Base-by-base conservation (phyloP, 2,888 invertebrate genomes). In the Habrosyne pyritoides region DNA sequence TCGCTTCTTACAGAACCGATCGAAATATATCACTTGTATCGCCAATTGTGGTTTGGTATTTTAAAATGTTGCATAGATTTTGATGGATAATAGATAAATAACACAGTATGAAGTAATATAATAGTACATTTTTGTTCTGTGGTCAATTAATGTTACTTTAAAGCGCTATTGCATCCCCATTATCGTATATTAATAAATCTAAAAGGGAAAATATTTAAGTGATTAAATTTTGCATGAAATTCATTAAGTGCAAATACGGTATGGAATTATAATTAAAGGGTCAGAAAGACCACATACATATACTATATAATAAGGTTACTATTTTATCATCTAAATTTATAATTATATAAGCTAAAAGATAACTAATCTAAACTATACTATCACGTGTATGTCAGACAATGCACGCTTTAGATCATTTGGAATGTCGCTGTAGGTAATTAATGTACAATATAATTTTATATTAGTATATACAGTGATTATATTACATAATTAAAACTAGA, bases 351-450 rank as follows among this genome's bases (percentile, higher is more conserved):
- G n/a, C 2, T 8, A 42, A 42, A 42, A 36, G 14, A 36, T 14
- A 36, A 14, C 36, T 36, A 14, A 36, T 36, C 42, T 42, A 42
- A 42, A 18, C 14, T 28, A 50, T 10, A 4, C 12, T 21, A 21
- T 28, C 28, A 49, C 75, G 68, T 58, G 56, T 80, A 81, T 83
- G 88, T 88, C 77, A 76, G 1, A 88, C 87, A 87, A 75, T 28
- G 21, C 18, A 28, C 50, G 28, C 50, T 1, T 18, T 22, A 50
- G 18, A 24, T 50, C 50, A 50, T 91, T 91, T 91, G 91, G 91
- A 91, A 91, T 91, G 91, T 77, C 78, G 91, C 91, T 89, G 87
- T 71, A 87, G 85, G 84, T 85, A 80, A 83, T 82, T 77, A 65
- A 85, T 84, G 63, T 84, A 83, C 80, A 78, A 52, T 42, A 3